phyloP scores from a whole-genome alignment of 2,797 vertebrate species.

The Fistularia tabacaria region DNA sequence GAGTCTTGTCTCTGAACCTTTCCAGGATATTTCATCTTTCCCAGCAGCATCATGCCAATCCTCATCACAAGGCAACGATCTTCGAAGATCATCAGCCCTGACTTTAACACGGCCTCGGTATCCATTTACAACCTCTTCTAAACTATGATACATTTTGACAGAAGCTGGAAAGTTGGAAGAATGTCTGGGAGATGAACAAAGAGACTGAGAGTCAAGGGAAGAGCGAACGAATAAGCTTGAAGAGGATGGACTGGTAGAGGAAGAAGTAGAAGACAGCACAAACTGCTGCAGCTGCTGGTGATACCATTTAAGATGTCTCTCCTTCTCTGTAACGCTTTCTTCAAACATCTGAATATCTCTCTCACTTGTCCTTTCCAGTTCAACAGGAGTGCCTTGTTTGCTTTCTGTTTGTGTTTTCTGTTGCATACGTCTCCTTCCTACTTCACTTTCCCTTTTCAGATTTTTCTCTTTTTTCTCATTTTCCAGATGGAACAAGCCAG shows the following conservation, averaged over 20 bases:
- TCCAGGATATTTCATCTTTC: slow-evolving; percentile 2
- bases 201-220: slow-evolving; percentile 21
- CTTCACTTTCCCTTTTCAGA: slow-evolving; percentile 4
- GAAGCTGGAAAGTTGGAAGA: slow-evolving; percentile 15
- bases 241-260: slow-evolving; percentile 57
- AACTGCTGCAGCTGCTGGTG: slow-evolving; percentile 85
- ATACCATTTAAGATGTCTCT: slow-evolving; percentile 81
- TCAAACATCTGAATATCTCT: slow-evolving; percentile 8
- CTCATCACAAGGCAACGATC: background rate
- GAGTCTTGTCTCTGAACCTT: slow-evolving; percentile 12
- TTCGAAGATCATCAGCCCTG: slow-evolving; percentile 15
- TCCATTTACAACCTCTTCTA: slow-evolving; percentile 61
- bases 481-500: slow-evolving; percentile 44
- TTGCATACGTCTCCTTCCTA: slow-evolving; percentile 10
- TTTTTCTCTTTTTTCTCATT: slow-evolving; percentile 31
- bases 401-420: slow-evolving; percentile 9
- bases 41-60: background rate
- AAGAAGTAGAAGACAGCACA: slow-evolving; percentile 58
- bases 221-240: slow-evolving; percentile 53
- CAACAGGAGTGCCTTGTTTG: background rate
- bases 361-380: slow-evolving; percentile 5
- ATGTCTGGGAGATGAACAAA: slow-evolving; percentile 30
- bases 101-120: slow-evolving; percentile 48
- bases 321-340: slow-evolving; percentile 69
- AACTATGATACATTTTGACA: slow-evolving; percentile 11